phyloP scores from a whole-genome alignment of 2,888 invertebrate species.

The Synanthedon tipuliformis region DNA sequence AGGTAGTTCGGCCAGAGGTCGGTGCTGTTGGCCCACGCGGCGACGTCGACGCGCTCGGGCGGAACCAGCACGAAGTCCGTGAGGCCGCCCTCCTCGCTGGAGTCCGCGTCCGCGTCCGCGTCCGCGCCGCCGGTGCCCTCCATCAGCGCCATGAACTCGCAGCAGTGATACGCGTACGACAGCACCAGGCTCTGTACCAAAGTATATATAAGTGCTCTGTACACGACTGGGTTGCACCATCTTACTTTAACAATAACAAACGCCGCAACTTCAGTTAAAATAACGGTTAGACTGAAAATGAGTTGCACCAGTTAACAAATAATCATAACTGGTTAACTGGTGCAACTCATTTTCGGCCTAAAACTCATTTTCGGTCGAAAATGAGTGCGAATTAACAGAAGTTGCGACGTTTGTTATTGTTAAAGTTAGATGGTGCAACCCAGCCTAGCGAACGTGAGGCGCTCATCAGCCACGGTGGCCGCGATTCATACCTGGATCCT shows the following conservation, averaged over 20 bases:
- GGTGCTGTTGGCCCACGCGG: conserved; percentile 83
- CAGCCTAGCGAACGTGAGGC: neutral
- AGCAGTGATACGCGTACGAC: conserved; percentile 97
- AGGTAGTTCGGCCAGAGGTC: conserved; percentile 85
- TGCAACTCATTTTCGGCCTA: too few relatives aligned
- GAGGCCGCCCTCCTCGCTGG: conserved; percentile 33
- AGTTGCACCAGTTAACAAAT: too few relatives aligned
- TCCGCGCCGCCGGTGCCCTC: conserved; percentile 73
- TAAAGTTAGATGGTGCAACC: too few relatives aligned
- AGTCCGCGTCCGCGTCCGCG: conserved; percentile 57
- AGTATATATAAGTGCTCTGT: too few relatives aligned
- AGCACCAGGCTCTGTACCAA: conserved; percentile 77
- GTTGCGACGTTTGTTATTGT: too few relatives aligned
- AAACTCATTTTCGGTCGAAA: too few relatives aligned
- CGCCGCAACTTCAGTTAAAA: too few relatives aligned
- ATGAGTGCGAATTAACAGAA: too few relatives aligned
- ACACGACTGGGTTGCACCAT: too few relatives aligned
- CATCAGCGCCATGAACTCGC: conserved; percentile 83
- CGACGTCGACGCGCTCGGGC: conserved; percentile 61
- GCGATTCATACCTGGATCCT: conserved; percentile 70
- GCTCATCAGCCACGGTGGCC: neutral
- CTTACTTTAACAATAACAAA: too few relatives aligned
- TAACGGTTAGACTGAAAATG: too few relatives aligned
- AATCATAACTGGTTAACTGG: too few relatives aligned
- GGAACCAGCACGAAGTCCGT: conserved; percentile 54